Evolutionary conservation across 2,797 vertebrate genomes (phyloP), one percentile per base, ranked within the genome.

Genomic region (Pipistrellus pipistrellus): DNA sequence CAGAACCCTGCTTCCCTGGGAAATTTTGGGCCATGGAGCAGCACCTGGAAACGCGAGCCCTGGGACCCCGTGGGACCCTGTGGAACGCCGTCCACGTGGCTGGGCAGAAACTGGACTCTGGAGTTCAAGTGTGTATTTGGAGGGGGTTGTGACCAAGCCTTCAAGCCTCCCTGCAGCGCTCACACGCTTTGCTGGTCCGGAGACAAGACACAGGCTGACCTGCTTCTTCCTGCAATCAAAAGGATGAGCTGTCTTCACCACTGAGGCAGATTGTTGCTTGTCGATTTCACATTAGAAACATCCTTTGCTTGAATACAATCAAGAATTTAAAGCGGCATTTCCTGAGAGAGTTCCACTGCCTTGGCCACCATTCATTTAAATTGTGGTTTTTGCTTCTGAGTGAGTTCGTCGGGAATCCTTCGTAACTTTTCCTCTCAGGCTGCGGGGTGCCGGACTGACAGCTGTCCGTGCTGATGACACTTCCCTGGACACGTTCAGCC

Each of bases 51-150:
- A 21, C 75, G 20, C 1, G 9, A 25, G 2, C 3, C 32, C 15
- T 2, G 1, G 38, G 35, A 55, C 15, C 10, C 32, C n/a, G 20
- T 6, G 18, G 66, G 17, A 51, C 48, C 41, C 87, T 95, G 72
- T 46, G 51, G 20, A 27, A n/a, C 35, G 41, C 0, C 1, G 25
- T 87, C 35, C n/a, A 9, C 66, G 75, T n/a, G 57, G 18, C 38
- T 48, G 59, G 78, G 75, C 84, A 93, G 94, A 91, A 93, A 73
- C 53, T 38, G 21, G 59, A 80, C 81, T 46, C 0, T 11, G 64
- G n/a, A 68, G 55, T 82, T 69, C 27, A 76, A 46, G 6, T 20
- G 18, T 83, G 44, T 44, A 44, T 44, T 44, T 44, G 44, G 44
- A 44, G 44, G 44, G 38, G 38, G 6, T 41, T 41, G 38, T 41